These are phyloP conservation scores for Cervus canadensis DNA, from an alignment of 2,113 vertebrate genomes.

Conservation along the genomic window DNA sequence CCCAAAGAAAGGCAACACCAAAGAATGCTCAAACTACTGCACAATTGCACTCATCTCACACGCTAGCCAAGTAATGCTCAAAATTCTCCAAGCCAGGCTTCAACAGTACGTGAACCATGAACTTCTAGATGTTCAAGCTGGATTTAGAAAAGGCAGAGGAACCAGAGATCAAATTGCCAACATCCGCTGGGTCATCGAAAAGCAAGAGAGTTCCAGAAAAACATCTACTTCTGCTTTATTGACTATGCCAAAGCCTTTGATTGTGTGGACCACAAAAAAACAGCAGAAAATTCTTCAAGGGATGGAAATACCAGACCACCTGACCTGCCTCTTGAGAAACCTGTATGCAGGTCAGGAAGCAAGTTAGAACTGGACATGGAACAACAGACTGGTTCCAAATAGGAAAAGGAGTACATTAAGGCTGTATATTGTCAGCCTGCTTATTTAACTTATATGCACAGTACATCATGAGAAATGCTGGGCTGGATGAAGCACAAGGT, in stretches of 20 bases:
- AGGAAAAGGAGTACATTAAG: fast-evolving
- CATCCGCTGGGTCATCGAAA: fast-evolving
- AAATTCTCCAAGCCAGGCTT: background rate
- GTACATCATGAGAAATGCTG: background rate
- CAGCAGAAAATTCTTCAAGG: background rate
- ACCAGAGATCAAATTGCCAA: background rate
- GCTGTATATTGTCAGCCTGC: background rate
- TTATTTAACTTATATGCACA: background rate
- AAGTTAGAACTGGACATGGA: background rate
- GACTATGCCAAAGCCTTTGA: background rate
- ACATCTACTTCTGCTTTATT: background rate
- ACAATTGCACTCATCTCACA: background rate
- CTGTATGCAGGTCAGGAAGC: background rate
- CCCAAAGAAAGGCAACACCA: background rate
- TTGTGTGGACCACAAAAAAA: background rate
- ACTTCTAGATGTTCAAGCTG: background rate
- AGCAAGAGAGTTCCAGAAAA: background rate
- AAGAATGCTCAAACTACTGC: background rate
- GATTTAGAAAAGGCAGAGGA: background rate
- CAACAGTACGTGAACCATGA: background rate
- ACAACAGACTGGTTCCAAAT: background rate
- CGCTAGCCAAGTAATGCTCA: background rate
- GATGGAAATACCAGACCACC: background rate
- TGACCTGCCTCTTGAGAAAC: background rate
- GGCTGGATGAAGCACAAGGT: background rate